These are phyloP conservation scores for Sepiola atlantica DNA, from an alignment of 2,888 invertebrate species.

Conservation along the genomic window DNA sequence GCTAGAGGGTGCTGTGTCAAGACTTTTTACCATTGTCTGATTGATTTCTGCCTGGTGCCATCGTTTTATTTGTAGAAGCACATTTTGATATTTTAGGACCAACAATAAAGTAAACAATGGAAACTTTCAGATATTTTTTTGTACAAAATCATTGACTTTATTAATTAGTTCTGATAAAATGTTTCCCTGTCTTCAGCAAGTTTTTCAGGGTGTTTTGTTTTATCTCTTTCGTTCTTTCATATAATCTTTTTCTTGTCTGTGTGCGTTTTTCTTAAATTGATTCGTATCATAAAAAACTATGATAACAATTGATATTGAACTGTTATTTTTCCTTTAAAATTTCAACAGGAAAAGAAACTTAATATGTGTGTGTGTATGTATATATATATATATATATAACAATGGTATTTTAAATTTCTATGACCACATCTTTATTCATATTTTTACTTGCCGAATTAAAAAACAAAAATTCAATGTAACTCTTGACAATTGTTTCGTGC, in stretches of 20 bases:
- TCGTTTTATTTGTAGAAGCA: neutral
- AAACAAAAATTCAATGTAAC: no score
- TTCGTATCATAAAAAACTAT: neutral
- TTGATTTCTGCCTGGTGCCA: neutral
- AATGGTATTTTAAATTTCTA: no score
- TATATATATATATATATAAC: neutral
- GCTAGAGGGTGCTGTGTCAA: neutral
- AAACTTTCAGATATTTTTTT: neutral
- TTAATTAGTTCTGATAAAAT: neutral
- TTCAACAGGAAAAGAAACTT: neutral
- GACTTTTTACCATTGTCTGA: neutral
- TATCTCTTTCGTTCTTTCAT: neutral
- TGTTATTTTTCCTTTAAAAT: neutral
- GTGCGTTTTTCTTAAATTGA: neutral
- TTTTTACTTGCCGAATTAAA: no score
- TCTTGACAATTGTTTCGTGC: no score
- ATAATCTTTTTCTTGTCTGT: neutral
- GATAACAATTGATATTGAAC: neutral
- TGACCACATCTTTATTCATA: no score
- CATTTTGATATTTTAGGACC: slow-evolving; percentile 11
- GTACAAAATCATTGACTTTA: neutral
- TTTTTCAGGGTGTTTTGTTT: neutral
- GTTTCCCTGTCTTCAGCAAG: neutral
- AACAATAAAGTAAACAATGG: neutral
- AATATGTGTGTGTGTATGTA: neutral